Conservation (phyloP, 2,888 invertebrate species). For the Agonum fuliginosum region DNA sequence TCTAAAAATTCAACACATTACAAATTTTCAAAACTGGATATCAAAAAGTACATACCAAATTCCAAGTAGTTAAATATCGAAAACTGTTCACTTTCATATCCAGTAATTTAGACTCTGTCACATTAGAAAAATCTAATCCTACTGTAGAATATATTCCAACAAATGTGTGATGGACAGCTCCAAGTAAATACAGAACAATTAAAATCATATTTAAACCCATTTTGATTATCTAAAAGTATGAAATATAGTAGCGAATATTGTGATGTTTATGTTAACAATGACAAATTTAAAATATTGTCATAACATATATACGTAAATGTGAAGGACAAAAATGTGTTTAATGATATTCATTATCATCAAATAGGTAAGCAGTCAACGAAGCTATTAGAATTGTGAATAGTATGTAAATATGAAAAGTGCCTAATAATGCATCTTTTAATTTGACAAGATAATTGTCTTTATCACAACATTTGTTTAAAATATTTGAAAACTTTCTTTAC, state of each 20-base stretch:
- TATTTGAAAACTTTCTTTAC: not conserved
- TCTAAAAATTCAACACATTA: not conserved
- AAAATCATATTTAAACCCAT: slow-evolving; percentile 12
- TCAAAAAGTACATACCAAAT: slow-evolving; percentile 59
- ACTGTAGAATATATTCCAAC: not conserved
- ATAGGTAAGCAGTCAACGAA: no score
- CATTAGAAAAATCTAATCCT: slow-evolving; percentile 16
- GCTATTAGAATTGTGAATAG: no score
- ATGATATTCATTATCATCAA: not conserved
- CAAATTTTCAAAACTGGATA: not conserved
- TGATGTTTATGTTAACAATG: no score
- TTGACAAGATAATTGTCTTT: no score
- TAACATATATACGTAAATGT: not conserved
- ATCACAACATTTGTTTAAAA: not conserved
- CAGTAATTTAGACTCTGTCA: not conserved
- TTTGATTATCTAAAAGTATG: not conserved
- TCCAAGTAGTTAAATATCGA: slow-evolving; percentile 62
- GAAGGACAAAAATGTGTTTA: slow-evolving; percentile 10
- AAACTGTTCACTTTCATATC: slow-evolving; percentile 61
- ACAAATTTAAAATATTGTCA: no score
- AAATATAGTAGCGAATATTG: not conserved
- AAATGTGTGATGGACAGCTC: slow-evolving; percentile 7
- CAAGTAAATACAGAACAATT: slow-evolving; percentile 6
- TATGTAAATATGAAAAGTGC: no score
- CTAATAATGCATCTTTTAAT: no score